phyloP scores from a whole-genome alignment of 2,797 vertebrate species.

The Darevskia mixta region DNA sequence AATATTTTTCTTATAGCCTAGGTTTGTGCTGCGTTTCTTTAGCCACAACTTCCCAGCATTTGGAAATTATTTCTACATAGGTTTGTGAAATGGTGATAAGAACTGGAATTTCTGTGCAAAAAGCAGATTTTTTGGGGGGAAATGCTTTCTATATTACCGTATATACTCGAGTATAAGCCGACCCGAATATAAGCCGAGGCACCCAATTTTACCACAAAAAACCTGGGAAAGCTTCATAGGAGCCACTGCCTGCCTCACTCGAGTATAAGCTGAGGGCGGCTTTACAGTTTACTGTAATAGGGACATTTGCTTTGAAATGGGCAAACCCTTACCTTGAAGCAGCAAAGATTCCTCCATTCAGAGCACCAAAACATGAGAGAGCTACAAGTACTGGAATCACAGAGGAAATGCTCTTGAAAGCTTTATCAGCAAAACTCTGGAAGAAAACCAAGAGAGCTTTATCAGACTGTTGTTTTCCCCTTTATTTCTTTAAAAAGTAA shows the following conservation, averaged over 20 bases:
- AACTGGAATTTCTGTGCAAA: neutral
- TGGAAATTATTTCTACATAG: neutral
- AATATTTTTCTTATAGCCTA: neutral
- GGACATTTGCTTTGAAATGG: neutral
- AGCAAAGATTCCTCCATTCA: conserved; percentile 44
- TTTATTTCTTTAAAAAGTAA: neutral
- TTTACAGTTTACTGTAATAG: too few relatives aligned
- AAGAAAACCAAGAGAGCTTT: neutral
- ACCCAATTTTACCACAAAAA: too few relatives aligned
- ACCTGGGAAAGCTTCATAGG: too few relatives aligned
- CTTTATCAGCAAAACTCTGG: conserved; percentile 48
- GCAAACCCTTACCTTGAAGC: conserved; percentile 46
- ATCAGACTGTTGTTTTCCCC: neutral
- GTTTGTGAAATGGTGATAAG: neutral
- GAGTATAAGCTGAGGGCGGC: too few relatives aligned
- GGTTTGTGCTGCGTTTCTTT: neutral
- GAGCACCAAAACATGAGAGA: conserved; percentile 55
- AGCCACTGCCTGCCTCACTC: too few relatives aligned
- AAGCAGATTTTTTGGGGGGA: neutral
- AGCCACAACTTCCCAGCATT: neutral
- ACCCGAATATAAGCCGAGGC: too few relatives aligned
- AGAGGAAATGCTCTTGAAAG: conserved; percentile 49
- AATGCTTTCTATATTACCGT: neutral
- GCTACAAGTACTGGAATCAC: conserved; percentile 51
- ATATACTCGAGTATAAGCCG: too few relatives aligned